Evolutionary conservation across 2,888 invertebrate genomes (phyloP), one percentile per base, ranked within the genome.

Genomic region (Oligia latruncula): DNA sequence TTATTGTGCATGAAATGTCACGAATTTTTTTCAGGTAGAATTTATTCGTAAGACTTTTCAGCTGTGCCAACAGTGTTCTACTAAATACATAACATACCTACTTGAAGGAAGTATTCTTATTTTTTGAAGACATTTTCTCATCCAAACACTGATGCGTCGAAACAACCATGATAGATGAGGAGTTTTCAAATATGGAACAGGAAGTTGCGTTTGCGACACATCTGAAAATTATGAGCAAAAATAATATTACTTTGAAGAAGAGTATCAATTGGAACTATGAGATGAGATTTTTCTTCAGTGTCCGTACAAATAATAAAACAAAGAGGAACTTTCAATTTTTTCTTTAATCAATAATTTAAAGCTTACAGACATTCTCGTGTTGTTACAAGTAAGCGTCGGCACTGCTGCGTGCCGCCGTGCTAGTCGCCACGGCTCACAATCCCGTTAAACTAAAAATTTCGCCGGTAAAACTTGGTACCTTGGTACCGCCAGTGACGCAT

Each of bases 321-420:
- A 87, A 15, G 43, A 60, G 64, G 49, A 95, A 96, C 96, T 96
- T 96, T 95, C 90, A 95, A 96, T 94, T 96, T 96, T 94, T 94
- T 95, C 95, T 96, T 96, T 96, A 96, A 94, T 96, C 95, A 96
- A 95, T 96, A 96, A 96, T 96, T 96, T 96, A 96, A 96, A 96
- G 96, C 96, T 96, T 96, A 96, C 95, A 95, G 94, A 95, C 94
- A 95, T 93, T 92, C 93, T 95, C 92, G 89, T 92, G 92, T 93
- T 94, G 92, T 92, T 92, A 92, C 91, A 92, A 93, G 92, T 91
- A 90, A 91, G 87, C 89, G 87, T 90, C 90, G 92, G 87, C 90
- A 87, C 86, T 85, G 85, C 68, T 65, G 81, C 82, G 72, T 78
- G 84, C 87, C 87, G 85, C 90, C 92, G 91, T 89, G 87, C 89